These are phyloP conservation scores for Melitaea athalia DNA, from an alignment of 2,888 invertebrate species.

Conservation along the genomic window DNA sequence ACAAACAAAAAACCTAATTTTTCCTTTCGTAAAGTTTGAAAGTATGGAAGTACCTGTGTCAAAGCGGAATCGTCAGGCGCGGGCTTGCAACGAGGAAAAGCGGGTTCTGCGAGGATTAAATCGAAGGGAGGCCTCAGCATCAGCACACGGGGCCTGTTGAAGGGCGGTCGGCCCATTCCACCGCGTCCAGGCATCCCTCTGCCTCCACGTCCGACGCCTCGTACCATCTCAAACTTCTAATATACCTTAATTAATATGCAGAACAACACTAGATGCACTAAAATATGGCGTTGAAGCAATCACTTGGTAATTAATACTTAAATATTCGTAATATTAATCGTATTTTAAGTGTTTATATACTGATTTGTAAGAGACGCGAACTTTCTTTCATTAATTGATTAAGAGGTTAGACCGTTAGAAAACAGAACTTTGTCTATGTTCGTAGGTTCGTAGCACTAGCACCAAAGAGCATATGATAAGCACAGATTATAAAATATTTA, in stretches of 20 bases:
- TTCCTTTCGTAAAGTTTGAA: neutral
- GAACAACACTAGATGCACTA: neutral
- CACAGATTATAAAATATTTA: no score
- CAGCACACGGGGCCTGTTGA: conserved; percentile 70
- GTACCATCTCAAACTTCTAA: conserved; percentile 82
- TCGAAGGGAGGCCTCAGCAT: conserved; percentile 91
- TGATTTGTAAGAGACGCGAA: neutral
- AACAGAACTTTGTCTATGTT: no score
- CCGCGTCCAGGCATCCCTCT: conserved; percentile 86
- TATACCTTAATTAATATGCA: neutral
- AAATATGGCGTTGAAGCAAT: neutral
- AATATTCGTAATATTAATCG: neutral
- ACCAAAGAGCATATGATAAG: no score
- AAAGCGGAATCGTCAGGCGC: conserved; percentile 92
- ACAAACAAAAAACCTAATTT: neutral
- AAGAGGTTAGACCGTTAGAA: no score
- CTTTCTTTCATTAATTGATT: no score
- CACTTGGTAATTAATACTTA: neutral
- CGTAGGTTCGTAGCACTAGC: no score
- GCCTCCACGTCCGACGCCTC: conserved; percentile 85
- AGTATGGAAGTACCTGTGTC: conserved; percentile 83
- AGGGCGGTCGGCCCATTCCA: conserved; percentile 79
- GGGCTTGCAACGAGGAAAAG: conserved; percentile 91
- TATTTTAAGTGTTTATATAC: neutral
- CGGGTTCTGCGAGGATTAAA: conserved; percentile 91